Percentiles rank a stretch among this genome's conserved stretches.
Evolutionary conservation across 2,888 invertebrate genomes (phyloP).

Genomic region (Ethmia dodecea): DNA sequence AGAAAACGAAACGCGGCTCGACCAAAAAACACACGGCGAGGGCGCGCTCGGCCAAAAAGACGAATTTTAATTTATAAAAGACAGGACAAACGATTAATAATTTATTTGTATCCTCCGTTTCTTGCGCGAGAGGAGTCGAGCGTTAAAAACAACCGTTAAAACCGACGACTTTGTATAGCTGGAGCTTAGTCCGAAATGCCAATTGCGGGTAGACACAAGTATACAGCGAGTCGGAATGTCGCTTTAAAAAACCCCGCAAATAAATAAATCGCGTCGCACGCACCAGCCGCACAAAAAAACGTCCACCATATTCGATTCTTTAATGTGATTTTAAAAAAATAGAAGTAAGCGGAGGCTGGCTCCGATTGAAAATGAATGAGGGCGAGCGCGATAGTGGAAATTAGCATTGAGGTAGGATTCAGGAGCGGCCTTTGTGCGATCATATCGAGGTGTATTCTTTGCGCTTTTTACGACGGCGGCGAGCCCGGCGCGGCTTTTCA

Average conservation of each 20-base stretch:
- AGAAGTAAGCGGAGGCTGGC: slow-evolving; percentile 66
- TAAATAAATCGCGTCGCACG: slow-evolving; percentile 77
- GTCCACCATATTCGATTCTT: slow-evolving; percentile 76
- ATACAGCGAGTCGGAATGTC: slow-evolving; percentile 76
- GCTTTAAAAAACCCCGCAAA: slow-evolving; percentile 74
- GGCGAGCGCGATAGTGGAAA: slow-evolving; percentile 77
- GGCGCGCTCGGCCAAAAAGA: slow-evolving; percentile 60
- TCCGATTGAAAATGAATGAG: slow-evolving; percentile 78
- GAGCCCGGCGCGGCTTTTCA: slow-evolving; percentile 55
- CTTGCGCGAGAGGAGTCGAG: slow-evolving; percentile 66
- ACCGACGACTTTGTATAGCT: slow-evolving; percentile 74
- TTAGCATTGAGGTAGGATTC: slow-evolving; percentile 77
- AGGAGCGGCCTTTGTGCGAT: slow-evolving; percentile 77
- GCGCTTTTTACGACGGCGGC: slow-evolving; percentile 72
- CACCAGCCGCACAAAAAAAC: slow-evolving; percentile 66
- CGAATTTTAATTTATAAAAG: slow-evolving; percentile 77
- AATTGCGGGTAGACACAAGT: slow-evolving; percentile 77
- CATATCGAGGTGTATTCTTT: slow-evolving; percentile 78
- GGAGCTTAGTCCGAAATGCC: slow-evolving; percentile 75
- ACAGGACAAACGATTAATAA: slow-evolving; percentile 79
- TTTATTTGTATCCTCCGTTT: slow-evolving; percentile 75
- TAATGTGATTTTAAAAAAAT: slow-evolving; percentile 76
- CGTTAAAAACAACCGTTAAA: slow-evolving; percentile 78
- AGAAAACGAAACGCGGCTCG: slow-evolving; percentile 61
- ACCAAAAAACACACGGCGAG: slow-evolving; percentile 60